Evolutionary conservation across 2,888 invertebrate species (phyloP).

Genomic region (Oxycera nigricornis): DNA sequence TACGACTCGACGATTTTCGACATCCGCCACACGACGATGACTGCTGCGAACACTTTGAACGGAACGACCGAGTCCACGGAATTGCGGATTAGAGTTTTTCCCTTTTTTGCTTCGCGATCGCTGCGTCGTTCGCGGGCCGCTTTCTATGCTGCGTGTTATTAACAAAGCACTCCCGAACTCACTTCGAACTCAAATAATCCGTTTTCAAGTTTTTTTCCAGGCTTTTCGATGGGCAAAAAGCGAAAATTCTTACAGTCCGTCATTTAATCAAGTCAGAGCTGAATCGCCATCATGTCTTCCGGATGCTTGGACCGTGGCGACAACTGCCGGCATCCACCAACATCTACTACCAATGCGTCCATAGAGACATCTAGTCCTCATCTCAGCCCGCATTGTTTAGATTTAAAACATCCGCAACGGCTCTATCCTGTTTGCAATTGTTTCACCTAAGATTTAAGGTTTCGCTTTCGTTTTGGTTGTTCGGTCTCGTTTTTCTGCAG

Average conservation of each 20-base stretch:
- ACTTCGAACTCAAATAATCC: not conserved
- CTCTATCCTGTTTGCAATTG: too few species aligned
- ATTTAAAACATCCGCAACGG: too few species aligned
- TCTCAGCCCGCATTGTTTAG: too few species aligned
- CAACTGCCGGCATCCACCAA: not conserved
- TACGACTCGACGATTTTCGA: conserved; percentile 29
- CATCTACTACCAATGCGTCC: too few species aligned
- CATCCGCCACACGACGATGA: conserved; percentile 35
- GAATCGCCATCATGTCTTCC: conserved; percentile 73
- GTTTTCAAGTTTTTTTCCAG: conserved; percentile 34
- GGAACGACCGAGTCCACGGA: conserved; percentile 19
- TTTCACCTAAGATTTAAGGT: too few species aligned
- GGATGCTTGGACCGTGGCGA: conserved; percentile 64
- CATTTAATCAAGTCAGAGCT: conserved; percentile 52
- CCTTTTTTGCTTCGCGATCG: not conserved
- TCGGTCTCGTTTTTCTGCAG: too few species aligned
- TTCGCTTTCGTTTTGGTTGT: too few species aligned
- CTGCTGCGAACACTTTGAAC: conserved; percentile 11
- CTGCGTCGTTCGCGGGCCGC: not conserved
- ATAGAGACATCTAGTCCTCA: too few species aligned
- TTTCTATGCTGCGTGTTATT: conserved; percentile 13
- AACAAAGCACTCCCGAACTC: conserved; percentile 21
- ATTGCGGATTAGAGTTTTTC: conserved; percentile 26
- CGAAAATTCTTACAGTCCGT: conserved; percentile 48
- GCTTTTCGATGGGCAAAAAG: conserved; percentile 24